Base-by-base conservation (phyloP, 2,797 vertebrate species). In the Dermochelys coriacea region DNA sequence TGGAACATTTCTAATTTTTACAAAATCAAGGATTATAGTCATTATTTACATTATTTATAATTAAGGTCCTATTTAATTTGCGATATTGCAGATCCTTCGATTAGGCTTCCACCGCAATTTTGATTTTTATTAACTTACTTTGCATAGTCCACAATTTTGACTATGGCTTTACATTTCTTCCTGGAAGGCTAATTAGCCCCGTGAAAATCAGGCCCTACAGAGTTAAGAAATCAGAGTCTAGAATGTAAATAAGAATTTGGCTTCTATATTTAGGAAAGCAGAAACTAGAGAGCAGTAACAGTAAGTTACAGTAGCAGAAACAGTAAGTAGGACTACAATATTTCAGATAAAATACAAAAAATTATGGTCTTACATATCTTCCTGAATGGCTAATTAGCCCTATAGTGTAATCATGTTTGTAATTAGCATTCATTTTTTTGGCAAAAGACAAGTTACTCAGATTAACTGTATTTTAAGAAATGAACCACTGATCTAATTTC, bases 271-370 rank as follows among this genome's bases (percentile, higher is more conserved):
- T 47, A 81, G 86, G 27, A 19, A 90, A 92, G 18, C 8, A 85
- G 47, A 86, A 90, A 54, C 16, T 50, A 91, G 85, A 77, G 52
- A 81, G 23, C 3, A 64, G n/a, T n/a, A n/a, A n/a, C n/a, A n/a
- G n/a, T n/a, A n/a, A n/a, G n/a, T n/a, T n/a, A n/a, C n/a, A n/a
- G n/a, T n/a, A n/a, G n/a, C n/a, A n/a, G n/a, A n/a, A 89, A 91
- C 51, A 87, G 47, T 87, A 80, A 68, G 23, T 1, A 84, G 4
- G 37, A 3, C 15, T 77, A 47, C 27, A 57, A 84, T 87, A 85
- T 89, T 95, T 93, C 77, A 87, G 41, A 86, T 82, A 95, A 93
- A 77, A 88, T 85, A 12, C 18, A 86, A 50, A 91, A 93, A 95
- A 34, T 5, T 9, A 87, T 91, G 86, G 85, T 23, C 29, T 96